These are phyloP conservation scores for Myripristis jacobus DNA, from an alignment of 2,797 vertebrate species.

Conservation along the genomic window DNA sequence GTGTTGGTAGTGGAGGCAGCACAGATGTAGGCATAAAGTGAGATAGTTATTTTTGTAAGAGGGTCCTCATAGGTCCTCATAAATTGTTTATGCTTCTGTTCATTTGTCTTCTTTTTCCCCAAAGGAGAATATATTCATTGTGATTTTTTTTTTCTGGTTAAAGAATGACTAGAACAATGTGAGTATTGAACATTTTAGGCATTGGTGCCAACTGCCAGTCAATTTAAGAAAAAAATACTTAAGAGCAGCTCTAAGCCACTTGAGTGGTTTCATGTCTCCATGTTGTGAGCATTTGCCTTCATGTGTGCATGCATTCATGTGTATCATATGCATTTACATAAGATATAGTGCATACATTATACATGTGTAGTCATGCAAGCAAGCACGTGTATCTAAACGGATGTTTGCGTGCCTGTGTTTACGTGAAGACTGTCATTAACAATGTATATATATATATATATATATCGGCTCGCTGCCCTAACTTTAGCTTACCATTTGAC, in stretches of 20 bases:
- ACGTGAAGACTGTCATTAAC: conserved; percentile 54
- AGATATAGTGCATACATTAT: conserved; percentile 51
- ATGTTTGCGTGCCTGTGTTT: conserved; percentile 56
- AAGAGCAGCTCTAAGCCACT: neutral
- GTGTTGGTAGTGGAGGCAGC: conserved; percentile 4
- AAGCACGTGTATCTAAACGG: conserved; percentile 44
- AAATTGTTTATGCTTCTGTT: conserved; percentile 35
- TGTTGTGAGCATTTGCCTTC: neutral
- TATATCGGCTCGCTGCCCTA: conserved; percentile 36
- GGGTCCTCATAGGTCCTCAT: conserved; percentile 9
- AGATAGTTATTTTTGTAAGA: conserved; percentile 9
- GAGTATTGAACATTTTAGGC: neutral
- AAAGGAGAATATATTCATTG: neutral
- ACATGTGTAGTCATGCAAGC: conserved; percentile 48
- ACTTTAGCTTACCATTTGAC: conserved; percentile 47
- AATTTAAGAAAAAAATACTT: neutral
- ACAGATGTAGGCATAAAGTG: neutral
- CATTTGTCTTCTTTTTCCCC: neutral
- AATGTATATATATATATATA: conserved; percentile 54
- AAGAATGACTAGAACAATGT: neutral
- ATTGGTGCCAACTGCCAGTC: neutral
- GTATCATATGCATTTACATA: conserved; percentile 15
- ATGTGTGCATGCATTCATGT: conserved; percentile 2
- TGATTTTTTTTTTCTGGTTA: neutral
- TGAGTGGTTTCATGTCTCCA: conserved; percentile 8